Base-by-base conservation (phyloP, 2,888 invertebrate species). In the Meteorus cinctellus region DNA sequence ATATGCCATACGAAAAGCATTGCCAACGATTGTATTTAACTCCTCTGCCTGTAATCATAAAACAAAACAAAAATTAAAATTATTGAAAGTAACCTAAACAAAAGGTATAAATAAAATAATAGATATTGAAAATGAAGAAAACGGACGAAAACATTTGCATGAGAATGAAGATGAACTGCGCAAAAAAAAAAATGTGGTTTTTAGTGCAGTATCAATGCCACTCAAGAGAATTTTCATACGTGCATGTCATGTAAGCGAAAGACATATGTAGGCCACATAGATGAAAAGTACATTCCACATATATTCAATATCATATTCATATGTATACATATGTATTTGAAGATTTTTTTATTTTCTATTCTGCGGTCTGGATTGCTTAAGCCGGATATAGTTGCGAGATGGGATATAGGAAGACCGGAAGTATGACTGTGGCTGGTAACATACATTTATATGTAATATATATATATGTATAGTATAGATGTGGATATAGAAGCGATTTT, bases 1-100 rank as follows among this genome's bases (percentile, higher is more conserved):
- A 92, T 96, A 96, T 88, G 96, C 96, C 94, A 96, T 95, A 90
- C 96, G 95, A 92, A 96, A 96, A 88, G 96, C 96, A 94, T 96
- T 95, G 91, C 96, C 96, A 86, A 96, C 95, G 85, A 96, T 93
- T 84, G 94, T 92, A 91, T 96, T 96, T 89, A 96, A 90, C 91
- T 96, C 96, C 90, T 96, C 96, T 86, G 96, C 96, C 96, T 96
- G 93, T 8, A 80, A 86, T 75, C 34, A 79, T 34, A 79, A 41
- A 71, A 48, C 60, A 41, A 67, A 63, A 55, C 3, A 6, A 10
- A 59, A 12, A 8, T 12, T 12, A 2, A 29, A 14, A 63, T n/a
- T 63, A n/a, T 63, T n/a, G 24, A 24, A 24, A 1, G 12, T 34
- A 16, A n/a, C 16, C 0, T 6, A 29, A 62, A 4, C 4, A 27